Evolutionary conservation across 2,113 vertebrate species (phyloP).

Genomic region (Pelusios castaneus): DNA sequence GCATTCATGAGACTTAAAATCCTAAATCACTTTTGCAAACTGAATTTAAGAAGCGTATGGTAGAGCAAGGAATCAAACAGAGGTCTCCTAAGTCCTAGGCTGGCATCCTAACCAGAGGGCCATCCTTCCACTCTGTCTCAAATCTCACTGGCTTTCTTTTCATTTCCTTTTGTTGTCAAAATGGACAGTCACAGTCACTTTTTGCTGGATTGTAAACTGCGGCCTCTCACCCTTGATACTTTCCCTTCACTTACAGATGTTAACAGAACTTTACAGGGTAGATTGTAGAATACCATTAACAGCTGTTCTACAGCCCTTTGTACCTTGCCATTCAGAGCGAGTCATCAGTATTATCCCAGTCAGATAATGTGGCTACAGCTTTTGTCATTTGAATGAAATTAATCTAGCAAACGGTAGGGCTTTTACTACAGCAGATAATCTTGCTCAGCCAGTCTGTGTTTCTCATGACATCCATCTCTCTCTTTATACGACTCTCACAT

Average conservation of each 20-base stretch:
- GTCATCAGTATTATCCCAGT: background rate
- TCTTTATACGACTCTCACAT: fast-evolving
- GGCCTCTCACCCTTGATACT: background rate
- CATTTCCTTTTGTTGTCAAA: background rate
- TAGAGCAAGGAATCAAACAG: background rate
- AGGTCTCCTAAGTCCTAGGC: background rate
- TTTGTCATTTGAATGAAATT: background rate
- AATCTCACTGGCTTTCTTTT: too few relatives aligned
- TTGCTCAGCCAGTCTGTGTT: background rate
- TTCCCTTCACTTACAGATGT: background rate
- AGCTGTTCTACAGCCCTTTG: too few relatives aligned
- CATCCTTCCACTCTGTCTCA: background rate
- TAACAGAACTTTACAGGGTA: background rate
- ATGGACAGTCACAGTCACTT: background rate
- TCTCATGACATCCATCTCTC: background rate
- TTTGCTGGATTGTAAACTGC: background rate
- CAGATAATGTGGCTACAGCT: background rate
- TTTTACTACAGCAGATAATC: background rate
- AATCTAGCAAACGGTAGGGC: background rate
- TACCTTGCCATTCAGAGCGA: background rate
- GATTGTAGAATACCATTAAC: background rate
- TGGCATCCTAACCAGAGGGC: background rate
- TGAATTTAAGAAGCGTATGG: background rate
- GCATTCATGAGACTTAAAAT: background rate
- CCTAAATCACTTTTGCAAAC: background rate